phyloP scores from a whole-genome alignment of 2,888 invertebrate genomes.

The Mythimna vitellina region DNA sequence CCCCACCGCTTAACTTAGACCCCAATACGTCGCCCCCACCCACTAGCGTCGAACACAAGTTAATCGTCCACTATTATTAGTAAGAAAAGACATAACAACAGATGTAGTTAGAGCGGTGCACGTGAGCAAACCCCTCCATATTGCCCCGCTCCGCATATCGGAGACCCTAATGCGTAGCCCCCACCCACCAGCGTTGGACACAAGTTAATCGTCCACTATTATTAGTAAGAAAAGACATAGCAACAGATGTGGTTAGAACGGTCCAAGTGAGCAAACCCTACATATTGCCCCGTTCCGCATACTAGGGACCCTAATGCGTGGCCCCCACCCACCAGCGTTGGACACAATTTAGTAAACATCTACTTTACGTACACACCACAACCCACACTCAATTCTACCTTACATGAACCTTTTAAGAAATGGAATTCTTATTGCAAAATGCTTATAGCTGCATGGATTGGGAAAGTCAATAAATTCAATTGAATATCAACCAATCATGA shows the following conservation, averaged over 20 bases:
- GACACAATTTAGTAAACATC: slow-evolving; percentile 68
- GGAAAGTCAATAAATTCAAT: too few species aligned
- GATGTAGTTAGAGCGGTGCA: slow-evolving; percentile 88
- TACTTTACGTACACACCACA: too few species aligned
- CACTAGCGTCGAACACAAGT: slow-evolving; percentile 94
- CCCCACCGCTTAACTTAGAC: slow-evolving; percentile 92
- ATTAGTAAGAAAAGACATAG: too few species aligned
- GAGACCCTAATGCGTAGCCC: slow-evolving; percentile 97
- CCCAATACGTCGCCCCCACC: slow-evolving; percentile 97
- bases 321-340: slow-evolving; percentile 95
- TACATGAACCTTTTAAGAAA: too few species aligned
- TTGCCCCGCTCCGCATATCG: too few species aligned
- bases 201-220: slow-evolving; percentile 76
- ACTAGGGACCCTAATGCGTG: slow-evolving; percentile 95
- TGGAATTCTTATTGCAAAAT: too few species aligned
- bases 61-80: slow-evolving; percentile 58
- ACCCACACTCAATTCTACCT: too few species aligned
- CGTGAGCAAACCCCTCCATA: slow-evolving; percentile 91
- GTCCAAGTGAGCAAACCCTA: slow-evolving; percentile 93
- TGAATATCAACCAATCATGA: too few species aligned
- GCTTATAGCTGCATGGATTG: too few species aligned
- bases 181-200: too few species aligned
- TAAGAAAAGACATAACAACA: slow-evolving; percentile 48
- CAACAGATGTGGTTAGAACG: slow-evolving; percentile 84
- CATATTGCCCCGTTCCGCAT: slow-evolving; percentile 93